A percentile compares a stretch with the other conserved stretches of the same genome.
Conservation (phyloP, 2,888 invertebrate species). For the Pollenia amentaria region DNA sequence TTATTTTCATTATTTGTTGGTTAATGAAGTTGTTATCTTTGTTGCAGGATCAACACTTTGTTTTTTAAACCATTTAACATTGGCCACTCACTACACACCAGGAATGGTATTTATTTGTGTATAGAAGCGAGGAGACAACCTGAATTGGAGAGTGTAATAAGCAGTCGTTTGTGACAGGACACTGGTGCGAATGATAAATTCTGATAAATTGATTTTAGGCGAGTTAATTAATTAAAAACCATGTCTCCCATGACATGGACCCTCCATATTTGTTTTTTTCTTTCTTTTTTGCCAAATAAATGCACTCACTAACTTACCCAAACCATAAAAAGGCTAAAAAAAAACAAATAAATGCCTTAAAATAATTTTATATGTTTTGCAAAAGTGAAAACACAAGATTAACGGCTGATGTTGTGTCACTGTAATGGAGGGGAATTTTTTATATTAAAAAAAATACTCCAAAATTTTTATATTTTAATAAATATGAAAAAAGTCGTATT, state of each 20-base stretch:
- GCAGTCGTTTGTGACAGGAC: constrained; percentile 74
- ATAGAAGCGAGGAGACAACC: constrained; percentile 1
- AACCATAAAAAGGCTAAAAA: constrained; percentile 18
- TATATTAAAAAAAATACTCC: background rate
- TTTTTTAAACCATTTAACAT: constrained; percentile 69
- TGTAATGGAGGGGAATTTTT: constrained; percentile 49
- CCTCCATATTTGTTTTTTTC: constrained; percentile 31
- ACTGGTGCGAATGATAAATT: constrained; percentile 76
- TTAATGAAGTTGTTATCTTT: constrained; percentile 77
- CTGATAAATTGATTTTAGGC: constrained; percentile 75
- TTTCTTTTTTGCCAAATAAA: constrained; percentile 33
- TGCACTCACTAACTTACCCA: constrained; percentile 42
- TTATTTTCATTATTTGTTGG: constrained; percentile 67
- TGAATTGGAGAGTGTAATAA: constrained; percentile 59
- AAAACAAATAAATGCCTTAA: constrained; percentile 31
- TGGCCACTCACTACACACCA: constrained; percentile 27
- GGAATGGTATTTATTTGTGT: constrained; percentile 6
- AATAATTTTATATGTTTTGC: constrained; percentile 62
- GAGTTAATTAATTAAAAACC: constrained; percentile 76
- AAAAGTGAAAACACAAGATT: constrained; percentile 72
- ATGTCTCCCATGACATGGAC: constrained; percentile 67
- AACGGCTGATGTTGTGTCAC: constrained; percentile 63
- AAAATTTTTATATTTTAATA: background rate
- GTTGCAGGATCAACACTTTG: constrained; percentile 75
- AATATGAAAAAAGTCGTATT: constrained; percentile 21